phyloP scores from a whole-genome alignment of 1,140 invertebrate species.

The Pomacea maculata region DNA sequence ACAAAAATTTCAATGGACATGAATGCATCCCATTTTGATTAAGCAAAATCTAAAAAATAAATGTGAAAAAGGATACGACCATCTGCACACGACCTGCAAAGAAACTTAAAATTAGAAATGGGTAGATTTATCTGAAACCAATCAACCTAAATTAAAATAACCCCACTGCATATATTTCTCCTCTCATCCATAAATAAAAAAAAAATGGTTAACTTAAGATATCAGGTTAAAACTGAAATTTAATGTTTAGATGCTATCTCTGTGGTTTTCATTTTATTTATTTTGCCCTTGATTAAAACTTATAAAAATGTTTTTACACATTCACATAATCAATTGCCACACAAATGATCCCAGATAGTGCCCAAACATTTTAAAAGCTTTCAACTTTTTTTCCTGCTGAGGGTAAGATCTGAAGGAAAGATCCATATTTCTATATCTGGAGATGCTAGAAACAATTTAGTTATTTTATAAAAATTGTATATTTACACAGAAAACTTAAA shows the following conservation, averaged over 20 bases:
- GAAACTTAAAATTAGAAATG: slow-evolving; percentile 22
- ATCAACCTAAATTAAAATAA: not conserved
- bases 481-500: too few relatives aligned
- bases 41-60: not conserved
- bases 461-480: too few relatives aligned
- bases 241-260: not conserved
- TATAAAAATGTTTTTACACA: too few relatives aligned
- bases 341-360: too few relatives aligned
- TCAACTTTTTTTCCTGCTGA: too few relatives aligned
- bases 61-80: slow-evolving; percentile 50
- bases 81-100: slow-evolving; percentile 52
- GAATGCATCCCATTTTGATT: too few relatives aligned
- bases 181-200: not conserved
- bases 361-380: too few relatives aligned
- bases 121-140: not conserved
- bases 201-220: not conserved
- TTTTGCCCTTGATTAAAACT: not conserved
- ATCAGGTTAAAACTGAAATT: not conserved
- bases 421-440: too few relatives aligned
- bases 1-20: too few relatives aligned
- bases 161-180: not conserved
- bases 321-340: too few relatives aligned
- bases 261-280: not conserved
- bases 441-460: too few relatives aligned
- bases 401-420: too few relatives aligned